Conservation (phyloP, 1,140 invertebrate species). For the Cydia splendana region DNA sequence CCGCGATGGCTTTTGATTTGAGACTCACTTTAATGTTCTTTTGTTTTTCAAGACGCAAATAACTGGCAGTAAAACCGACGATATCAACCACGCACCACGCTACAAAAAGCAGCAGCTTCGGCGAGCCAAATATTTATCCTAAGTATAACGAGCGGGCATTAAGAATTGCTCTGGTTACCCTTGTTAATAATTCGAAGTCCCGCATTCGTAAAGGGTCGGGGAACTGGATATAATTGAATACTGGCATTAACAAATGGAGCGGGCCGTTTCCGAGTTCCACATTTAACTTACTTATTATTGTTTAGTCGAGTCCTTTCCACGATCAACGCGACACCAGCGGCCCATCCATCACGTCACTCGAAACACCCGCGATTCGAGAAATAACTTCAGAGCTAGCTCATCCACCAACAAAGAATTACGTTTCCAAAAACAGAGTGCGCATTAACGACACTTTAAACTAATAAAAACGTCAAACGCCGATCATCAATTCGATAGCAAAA, state of each 20-base stretch:
- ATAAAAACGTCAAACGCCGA: constrained; percentile 60
- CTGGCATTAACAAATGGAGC: constrained; percentile 76
- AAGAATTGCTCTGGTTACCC: constrained; percentile 40
- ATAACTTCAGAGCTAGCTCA: constrained; percentile 64
- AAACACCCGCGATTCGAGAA: constrained; percentile 74
- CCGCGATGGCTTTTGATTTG: constrained; percentile 49
- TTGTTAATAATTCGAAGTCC: constrained; percentile 63
- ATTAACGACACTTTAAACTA: constrained; percentile 57
- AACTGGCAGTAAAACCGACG: constrained; percentile 42
- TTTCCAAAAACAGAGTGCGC: constrained; percentile 52
- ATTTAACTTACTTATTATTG: constrained; percentile 77
- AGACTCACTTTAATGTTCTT: constrained; percentile 41
- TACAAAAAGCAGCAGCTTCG: constrained; percentile 20
- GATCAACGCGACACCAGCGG: constrained; percentile 51
- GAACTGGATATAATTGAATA: constrained; percentile 77
- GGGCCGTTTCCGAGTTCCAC: constrained; percentile 72
- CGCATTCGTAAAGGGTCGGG: constrained; percentile 68
- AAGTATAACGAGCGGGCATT: constrained; percentile 24
- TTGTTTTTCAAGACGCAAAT: constrained; percentile 31
- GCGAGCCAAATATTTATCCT: constrained; percentile 28
- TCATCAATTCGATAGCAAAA: constrained; percentile 54
- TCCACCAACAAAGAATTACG: constrained; percentile 57
- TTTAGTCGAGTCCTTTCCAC: constrained; percentile 36
- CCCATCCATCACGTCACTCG: constrained; percentile 77
- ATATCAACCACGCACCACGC: constrained; percentile 39